Conservation (phyloP, 2,113 vertebrate genomes). For the Hydrolagus affinis region DNA sequence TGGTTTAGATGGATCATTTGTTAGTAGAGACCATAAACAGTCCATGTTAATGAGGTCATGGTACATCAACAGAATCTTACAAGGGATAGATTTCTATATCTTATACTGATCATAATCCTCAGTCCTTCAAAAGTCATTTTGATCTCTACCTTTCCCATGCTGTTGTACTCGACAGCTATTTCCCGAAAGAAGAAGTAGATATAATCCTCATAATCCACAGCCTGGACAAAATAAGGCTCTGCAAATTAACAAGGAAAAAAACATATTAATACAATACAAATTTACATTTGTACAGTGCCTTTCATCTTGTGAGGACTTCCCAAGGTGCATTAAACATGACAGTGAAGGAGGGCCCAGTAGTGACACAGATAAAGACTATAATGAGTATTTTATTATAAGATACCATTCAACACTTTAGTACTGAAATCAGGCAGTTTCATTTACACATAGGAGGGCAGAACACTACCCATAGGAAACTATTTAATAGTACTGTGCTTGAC, state of each 20-base stretch:
- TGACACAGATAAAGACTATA: no score
- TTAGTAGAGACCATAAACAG: background rate
- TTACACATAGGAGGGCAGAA: no score
- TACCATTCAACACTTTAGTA: no score
- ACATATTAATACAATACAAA: background rate
- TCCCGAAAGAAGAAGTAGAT: conserved; percentile 99
- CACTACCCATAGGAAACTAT: no score
- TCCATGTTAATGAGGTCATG: background rate
- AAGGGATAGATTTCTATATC: background rate
- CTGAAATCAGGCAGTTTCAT: no score
- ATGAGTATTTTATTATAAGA: no score
- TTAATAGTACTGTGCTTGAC: no score
- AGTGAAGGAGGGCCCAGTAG: no score
- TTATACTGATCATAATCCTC: background rate
- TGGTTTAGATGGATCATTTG: background rate
- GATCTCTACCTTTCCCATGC: conserved; percentile 90
- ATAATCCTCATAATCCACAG: conserved; percentile 85
- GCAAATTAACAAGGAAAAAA: conserved; percentile 38
- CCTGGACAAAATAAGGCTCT: conserved; percentile 96
- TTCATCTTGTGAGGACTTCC: no score
- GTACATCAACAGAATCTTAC: background rate
- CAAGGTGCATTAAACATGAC: no score
- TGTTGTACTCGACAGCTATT: conserved; percentile 98
- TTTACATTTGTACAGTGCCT: no score
- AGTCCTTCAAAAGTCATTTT: background rate